Conservation (phyloP, 64 coral and sea anemone species). For the Dendrophyllia cribrosa region DNA sequence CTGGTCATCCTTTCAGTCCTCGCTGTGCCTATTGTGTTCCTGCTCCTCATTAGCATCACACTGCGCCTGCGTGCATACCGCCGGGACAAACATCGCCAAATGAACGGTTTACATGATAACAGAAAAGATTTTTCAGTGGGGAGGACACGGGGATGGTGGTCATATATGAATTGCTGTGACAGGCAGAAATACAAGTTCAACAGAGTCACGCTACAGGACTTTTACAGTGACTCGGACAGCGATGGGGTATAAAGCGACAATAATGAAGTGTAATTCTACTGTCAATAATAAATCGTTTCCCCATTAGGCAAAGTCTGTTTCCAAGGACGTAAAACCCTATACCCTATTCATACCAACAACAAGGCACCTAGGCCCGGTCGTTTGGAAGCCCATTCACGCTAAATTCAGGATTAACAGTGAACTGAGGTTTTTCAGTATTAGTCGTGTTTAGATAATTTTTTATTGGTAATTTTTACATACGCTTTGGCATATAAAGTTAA, state of each 20-base stretch:
- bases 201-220: slow-evolving; percentile 83
- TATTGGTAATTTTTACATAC: too few relatives aligned
- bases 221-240: slow-evolving; percentile 92
- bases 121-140: slow-evolving; percentile 70
- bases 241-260: slow-evolving; percentile 71
- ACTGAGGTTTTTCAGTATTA: too few relatives aligned
- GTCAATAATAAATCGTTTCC: too few relatives aligned
- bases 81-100: slow-evolving; percentile 56
- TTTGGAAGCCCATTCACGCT: too few relatives aligned
- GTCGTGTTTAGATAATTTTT: too few relatives aligned
- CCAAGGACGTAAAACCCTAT: too few relatives aligned
- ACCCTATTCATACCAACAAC: too few relatives aligned
- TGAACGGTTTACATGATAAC: slow-evolving; percentile 47
- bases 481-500: too few relatives aligned
- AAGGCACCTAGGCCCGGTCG: too few relatives aligned
- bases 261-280: neutral
- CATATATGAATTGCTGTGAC: slow-evolving; percentile 87
- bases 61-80: slow-evolving; percentile 84
- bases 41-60: slow-evolving; percentile 83
- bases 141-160: slow-evolving; percentile 80
- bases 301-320: too few relatives aligned
- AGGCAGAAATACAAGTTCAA: slow-evolving; percentile 81
- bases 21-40: slow-evolving; percentile 85
- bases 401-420: too few relatives aligned
- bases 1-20: slow-evolving; percentile 84